Conservation (phyloP, 1,140 invertebrate genomes). For the Leptinotarsa texana region DNA sequence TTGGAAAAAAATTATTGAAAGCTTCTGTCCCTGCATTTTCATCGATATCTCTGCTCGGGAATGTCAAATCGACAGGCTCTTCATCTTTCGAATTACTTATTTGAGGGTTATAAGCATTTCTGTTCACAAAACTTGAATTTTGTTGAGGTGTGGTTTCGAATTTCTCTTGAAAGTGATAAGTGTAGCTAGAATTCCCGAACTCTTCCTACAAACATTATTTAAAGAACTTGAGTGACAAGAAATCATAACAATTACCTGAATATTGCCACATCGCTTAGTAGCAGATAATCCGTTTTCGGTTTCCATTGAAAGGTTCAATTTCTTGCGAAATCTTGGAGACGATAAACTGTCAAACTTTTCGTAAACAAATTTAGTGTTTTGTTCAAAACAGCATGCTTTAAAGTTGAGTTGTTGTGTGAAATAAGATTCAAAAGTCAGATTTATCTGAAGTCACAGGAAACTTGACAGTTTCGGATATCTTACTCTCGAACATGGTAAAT, state of each 20-base stretch:
- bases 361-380: constrained; percentile 1
- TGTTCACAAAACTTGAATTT: not conserved
- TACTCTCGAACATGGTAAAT: no score
- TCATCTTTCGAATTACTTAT: not conserved
- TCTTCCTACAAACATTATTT: constrained; percentile 4
- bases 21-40: not conserved
- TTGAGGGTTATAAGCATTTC: not conserved
- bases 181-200: not conserved
- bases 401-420: not conserved
- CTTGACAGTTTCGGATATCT: no score
- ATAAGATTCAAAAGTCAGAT: no score
- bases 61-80: constrained; percentile 35
- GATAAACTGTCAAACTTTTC: not conserved
- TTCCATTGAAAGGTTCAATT: constrained; percentile 33
- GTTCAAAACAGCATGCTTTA: not conserved
- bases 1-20: constrained; percentile 9
- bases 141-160: constrained; percentile 13
- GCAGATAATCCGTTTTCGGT: constrained; percentile 21
- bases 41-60: not conserved
- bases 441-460: no score
- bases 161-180: not conserved
- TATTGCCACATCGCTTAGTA: constrained; percentile 23
- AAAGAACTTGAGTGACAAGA: constrained; percentile 1
- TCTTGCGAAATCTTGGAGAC: not conserved
- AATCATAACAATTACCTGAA: constrained; percentile 31